Evolutionary conservation across 2,797 vertebrate genomes (phyloP).

Genomic region (Peromyscus eremicus): DNA sequence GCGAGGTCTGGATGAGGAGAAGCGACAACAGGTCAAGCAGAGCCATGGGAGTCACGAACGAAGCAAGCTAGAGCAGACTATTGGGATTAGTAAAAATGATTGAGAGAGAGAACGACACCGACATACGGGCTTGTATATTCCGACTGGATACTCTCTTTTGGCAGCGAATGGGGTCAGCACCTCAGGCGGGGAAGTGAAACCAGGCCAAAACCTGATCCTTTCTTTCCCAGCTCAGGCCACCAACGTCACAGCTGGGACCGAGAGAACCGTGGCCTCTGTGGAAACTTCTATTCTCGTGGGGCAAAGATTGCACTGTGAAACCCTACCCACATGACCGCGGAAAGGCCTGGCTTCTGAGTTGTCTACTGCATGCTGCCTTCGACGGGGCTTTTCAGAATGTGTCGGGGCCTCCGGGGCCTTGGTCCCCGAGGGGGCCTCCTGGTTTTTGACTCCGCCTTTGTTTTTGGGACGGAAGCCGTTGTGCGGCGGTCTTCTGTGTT

Average conservation of each 20-base stretch:
- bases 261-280: slow-evolving; percentile 87
- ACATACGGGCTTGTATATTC: slow-evolving; percentile 81
- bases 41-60: slow-evolving; percentile 83
- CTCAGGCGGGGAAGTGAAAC: slow-evolving; percentile 83
- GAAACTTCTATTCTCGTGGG: slow-evolving; percentile 88
- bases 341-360: slow-evolving; percentile 82
- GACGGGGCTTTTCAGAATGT: slow-evolving; percentile 84
- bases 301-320: slow-evolving; percentile 86
- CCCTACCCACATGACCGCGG: slow-evolving; percentile 81
- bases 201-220: slow-evolving; percentile 75
- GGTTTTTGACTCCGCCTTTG: slow-evolving; percentile 86
- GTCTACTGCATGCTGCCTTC: slow-evolving; percentile 82
- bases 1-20: slow-evolving; percentile 83
- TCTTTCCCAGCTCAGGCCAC: slow-evolving; percentile 86
- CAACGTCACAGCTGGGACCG: slow-evolving; percentile 89
- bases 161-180: slow-evolving; percentile 85
- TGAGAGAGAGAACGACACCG: slow-evolving; percentile 79
- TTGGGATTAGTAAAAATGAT: slow-evolving; percentile 85
- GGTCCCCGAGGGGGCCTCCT: slow-evolving; percentile 80
- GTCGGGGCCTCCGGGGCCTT: slow-evolving; percentile 78
- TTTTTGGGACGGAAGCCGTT: slow-evolving; percentile 88
- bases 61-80: slow-evolving; percentile 85
- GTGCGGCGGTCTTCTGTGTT: slow-evolving; percentile 88
- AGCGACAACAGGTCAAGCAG: slow-evolving; percentile 84
- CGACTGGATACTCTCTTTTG: slow-evolving; percentile 83